These are phyloP conservation scores for Coluber constrictor DNA, from an alignment of 2,797 vertebrate species.

Conservation along the genomic window DNA sequence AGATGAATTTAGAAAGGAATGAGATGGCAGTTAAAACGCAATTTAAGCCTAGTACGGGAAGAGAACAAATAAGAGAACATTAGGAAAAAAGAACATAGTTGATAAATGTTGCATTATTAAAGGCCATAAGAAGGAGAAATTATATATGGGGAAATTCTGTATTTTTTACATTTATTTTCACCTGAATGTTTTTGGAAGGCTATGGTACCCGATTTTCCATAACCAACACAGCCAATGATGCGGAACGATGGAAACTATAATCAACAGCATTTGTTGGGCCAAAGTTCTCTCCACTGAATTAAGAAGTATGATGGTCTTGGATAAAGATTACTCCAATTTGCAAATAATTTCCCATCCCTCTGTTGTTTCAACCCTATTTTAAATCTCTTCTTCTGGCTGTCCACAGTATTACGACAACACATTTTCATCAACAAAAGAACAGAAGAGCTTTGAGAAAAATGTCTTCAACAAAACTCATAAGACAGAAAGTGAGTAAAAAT, in stretches of 20 bases:
- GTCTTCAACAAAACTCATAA: constrained; percentile 87
- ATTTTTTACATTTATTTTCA: background rate
- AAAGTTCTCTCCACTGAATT: background rate
- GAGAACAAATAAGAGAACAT: background rate
- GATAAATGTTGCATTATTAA: background rate
- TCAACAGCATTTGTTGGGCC: background rate
- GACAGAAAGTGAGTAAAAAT: constrained; percentile 76
- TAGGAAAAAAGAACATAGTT: background rate
- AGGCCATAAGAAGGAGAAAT: background rate
- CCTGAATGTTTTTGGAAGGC: background rate
- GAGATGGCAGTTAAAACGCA: background rate
- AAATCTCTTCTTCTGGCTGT: constrained; percentile 25
- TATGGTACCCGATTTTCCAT: background rate
- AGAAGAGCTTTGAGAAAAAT: constrained; percentile 85
- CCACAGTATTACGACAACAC: constrained; percentile 86
- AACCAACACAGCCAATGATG: background rate
- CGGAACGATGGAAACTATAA: background rate
- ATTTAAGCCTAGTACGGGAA: background rate
- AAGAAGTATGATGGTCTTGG: background rate
- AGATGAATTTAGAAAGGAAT: background rate
- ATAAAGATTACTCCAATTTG: background rate
- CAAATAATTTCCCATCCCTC: background rate
- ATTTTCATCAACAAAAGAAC: constrained; percentile 85
- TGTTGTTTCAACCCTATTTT: background rate
- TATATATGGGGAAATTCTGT: background rate